A percentile compares a stretch with the other conserved stretches of the same genome.
These are phyloP conservation scores for Ennomos quercinarius DNA, from an alignment of 2,888 invertebrate species.

Conservation along the genomic window DNA sequence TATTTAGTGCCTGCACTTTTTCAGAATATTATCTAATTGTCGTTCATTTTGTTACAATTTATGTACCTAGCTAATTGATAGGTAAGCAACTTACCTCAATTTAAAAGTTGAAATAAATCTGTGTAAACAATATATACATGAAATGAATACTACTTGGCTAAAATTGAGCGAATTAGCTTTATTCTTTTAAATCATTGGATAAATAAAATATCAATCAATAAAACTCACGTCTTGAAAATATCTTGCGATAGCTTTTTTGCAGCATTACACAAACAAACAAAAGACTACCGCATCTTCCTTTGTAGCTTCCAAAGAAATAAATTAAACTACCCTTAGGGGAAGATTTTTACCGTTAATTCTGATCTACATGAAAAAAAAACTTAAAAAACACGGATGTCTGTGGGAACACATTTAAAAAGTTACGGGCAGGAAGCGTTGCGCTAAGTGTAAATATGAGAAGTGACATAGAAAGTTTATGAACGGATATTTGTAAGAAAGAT, in stretches of 20 bases:
- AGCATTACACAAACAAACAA: slow-evolving; percentile 53
- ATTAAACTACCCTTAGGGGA: slow-evolving; percentile 83
- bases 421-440: slow-evolving; percentile 71
- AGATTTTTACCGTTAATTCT: slow-evolving; percentile 81
- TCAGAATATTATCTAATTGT: too few relatives aligned
- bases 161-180: not conserved
- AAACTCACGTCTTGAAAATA: slow-evolving; percentile 30
- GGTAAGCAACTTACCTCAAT: too few relatives aligned
- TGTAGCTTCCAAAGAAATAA: slow-evolving; percentile 76
- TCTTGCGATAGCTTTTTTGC: slow-evolving; percentile 57
- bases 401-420: slow-evolving; percentile 78
- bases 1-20: too few relatives aligned
- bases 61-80: too few relatives aligned
- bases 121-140: not conserved
- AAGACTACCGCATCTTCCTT: slow-evolving; percentile 72
- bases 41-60: too few relatives aligned
- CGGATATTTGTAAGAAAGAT: slow-evolving; percentile 76
- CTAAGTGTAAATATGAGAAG: slow-evolving; percentile 78
- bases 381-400: slow-evolving; percentile 70
- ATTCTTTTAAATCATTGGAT: too few relatives aligned
- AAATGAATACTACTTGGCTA: not conserved
- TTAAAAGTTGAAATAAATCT: too few relatives aligned
- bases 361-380: slow-evolving; percentile 74
- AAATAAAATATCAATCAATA: slow-evolving; percentile 33
- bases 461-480: slow-evolving; percentile 72